A percentile compares a stretch with the other conserved stretches of the same genome.
Conservation (phyloP, 2,888 invertebrate species). For the Drosophila tripunctata region DNA sequence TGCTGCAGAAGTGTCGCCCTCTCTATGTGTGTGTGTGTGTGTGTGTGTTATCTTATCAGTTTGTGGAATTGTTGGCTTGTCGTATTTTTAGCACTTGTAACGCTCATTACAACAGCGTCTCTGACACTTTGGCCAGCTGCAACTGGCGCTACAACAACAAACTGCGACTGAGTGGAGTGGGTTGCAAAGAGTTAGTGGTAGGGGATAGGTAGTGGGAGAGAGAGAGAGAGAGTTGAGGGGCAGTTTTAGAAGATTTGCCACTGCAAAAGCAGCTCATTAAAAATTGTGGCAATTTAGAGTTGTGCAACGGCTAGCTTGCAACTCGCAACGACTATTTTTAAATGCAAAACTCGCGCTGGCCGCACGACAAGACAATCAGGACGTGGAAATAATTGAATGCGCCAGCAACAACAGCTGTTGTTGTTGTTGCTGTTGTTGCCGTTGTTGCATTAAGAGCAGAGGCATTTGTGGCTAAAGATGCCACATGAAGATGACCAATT, state of each 20-base stretch:
- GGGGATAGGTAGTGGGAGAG: neutral
- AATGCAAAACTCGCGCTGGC: constrained; percentile 72
- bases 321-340: constrained; percentile 77
- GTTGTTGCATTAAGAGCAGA: constrained; percentile 25
- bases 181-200: too few relatives aligned
- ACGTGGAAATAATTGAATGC: constrained; percentile 79
- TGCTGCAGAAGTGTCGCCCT: neutral
- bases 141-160: constrained; percentile 28
- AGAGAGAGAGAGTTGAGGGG: constrained; percentile 2
- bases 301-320: too few relatives aligned
- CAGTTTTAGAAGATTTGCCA: constrained; percentile 37
- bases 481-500: constrained; percentile 78
- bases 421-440: neutral
- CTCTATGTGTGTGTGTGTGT: neutral
- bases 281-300: constrained; percentile 72
- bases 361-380: constrained; percentile 80
- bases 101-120: constrained; percentile 74
- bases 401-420: constrained; percentile 44
- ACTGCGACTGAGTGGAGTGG: too few relatives aligned
- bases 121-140: constrained; percentile 65
- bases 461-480: constrained; percentile 59
- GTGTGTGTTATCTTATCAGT: constrained; percentile 45
- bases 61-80: constrained; percentile 19
- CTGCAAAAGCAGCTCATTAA: constrained; percentile 59
- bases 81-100: constrained; percentile 53